A percentile compares a stretch with the other conserved stretches of the same genome.
These are phyloP conservation scores for Onychomys arenicola DNA, from an alignment of 2,797 vertebrate genomes.

Conservation along the genomic window DNA sequence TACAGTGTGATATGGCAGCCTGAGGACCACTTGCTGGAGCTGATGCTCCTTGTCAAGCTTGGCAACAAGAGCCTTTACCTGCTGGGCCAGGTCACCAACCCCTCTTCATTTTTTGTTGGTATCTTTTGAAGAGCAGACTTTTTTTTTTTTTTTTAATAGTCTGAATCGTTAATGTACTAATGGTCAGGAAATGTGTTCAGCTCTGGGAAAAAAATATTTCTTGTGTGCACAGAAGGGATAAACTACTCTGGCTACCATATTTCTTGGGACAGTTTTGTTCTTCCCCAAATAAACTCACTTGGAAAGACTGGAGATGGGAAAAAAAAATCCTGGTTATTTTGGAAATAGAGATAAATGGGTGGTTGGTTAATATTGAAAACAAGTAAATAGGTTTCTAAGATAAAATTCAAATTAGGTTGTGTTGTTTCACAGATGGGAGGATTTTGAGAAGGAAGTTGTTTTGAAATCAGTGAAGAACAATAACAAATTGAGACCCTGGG, in stretches of 20 bases:
- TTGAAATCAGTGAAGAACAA: constrained; percentile 51
- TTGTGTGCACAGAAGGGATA: constrained; percentile 61
- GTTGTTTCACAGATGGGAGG: constrained; percentile 52
- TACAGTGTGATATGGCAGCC: neutral
- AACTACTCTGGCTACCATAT: neutral
- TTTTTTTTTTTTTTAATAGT: no score
- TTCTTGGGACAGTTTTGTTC: constrained; percentile 55
- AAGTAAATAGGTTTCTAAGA: constrained; percentile 58
- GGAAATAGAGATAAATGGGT: constrained; percentile 37
- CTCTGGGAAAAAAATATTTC: constrained; percentile 74
- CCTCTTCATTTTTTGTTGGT: neutral
- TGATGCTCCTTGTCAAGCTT: neutral
- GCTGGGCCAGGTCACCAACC: neutral
- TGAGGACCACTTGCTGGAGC: neutral
- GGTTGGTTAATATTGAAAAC: neutral
- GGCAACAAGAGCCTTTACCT: neutral
- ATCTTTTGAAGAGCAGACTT: constrained; percentile 22
- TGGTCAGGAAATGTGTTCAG: constrained; percentile 64
- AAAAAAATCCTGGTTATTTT: neutral
- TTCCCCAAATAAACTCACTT: constrained; percentile 57
- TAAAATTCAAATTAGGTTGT: constrained; percentile 30
- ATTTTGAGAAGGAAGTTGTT: constrained; percentile 58
- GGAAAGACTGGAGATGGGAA: constrained; percentile 62
- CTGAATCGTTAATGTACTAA: constrained; percentile 60
- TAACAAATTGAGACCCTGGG: constrained; percentile 10